A percentile compares a stretch with the other conserved stretches of the same genome.
Conservation (phyloP, 2,797 vertebrate species). For the Chaetodon trifasciatus region DNA sequence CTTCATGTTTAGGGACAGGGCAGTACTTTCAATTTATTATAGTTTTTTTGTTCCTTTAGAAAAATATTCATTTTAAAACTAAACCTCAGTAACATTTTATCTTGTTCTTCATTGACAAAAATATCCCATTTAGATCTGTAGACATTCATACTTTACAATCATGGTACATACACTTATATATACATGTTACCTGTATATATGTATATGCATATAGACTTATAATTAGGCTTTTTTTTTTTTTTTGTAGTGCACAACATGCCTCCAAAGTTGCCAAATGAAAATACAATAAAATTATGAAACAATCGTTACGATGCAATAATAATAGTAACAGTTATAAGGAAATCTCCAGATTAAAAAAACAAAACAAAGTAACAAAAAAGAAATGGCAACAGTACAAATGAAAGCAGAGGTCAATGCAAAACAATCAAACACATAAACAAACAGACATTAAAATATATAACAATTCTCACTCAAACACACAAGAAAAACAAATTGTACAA, state of each 20-base stretch:
- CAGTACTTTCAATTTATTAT: constrained; percentile 75
- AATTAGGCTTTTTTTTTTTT: constrained; percentile 74
- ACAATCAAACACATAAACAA: constrained; percentile 73
- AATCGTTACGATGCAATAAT: constrained; percentile 78
- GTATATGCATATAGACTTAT: constrained; percentile 83
- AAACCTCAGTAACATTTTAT: constrained; percentile 79
- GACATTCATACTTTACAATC: constrained; percentile 89
- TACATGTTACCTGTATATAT: constrained; percentile 82
- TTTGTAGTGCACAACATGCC: constrained; percentile 88
- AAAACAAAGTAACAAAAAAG: constrained; percentile 64
- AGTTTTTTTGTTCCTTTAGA: constrained; percentile 82
- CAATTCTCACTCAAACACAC: constrained; percentile 79
- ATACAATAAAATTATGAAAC: constrained; percentile 83
- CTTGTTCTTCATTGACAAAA: constrained; percentile 88
- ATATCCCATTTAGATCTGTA: constrained; percentile 85
- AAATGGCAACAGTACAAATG: constrained; percentile 81
- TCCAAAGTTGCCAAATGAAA: constrained; percentile 87
- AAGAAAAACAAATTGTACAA: constrained; percentile 81
- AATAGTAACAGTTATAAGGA: constrained; percentile 81
- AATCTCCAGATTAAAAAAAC: constrained; percentile 68
- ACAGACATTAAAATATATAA: constrained; percentile 82
- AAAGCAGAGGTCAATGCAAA: constrained; percentile 82
- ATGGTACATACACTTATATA: constrained; percentile 83
- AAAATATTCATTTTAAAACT: constrained; percentile 88
- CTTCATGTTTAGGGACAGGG: constrained; percentile 84